phyloP scores from a whole-genome alignment of 2,797 vertebrate species.

The Tachyglossus aculeatus region DNA sequence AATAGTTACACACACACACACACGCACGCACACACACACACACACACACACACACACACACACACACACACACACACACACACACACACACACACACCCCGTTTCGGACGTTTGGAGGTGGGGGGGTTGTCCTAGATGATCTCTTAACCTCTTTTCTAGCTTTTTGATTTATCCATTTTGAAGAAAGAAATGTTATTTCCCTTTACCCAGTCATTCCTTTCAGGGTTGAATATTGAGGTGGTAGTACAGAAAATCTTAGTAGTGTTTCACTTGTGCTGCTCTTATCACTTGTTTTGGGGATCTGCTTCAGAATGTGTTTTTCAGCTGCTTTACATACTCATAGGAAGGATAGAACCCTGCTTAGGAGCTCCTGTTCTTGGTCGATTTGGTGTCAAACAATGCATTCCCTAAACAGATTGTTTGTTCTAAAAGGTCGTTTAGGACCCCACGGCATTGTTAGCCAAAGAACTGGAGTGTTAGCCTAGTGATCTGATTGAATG shows the following conservation, averaged over 20 bases:
- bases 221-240: neutral
- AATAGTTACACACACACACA: too few relatives aligned
- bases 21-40: too few relatives aligned
- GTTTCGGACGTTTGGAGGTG: too few relatives aligned
- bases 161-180: too few relatives aligned
- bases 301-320: neutral
- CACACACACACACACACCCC: too few relatives aligned
- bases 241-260: slow-evolving; percentile 9
- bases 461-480: neutral
- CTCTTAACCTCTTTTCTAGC: too few relatives aligned
- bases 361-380: neutral
- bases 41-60: too few relatives aligned
- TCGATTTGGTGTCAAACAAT: slow-evolving; percentile 2
- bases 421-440: slow-evolving; percentile 14
- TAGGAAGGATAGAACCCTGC: neutral
- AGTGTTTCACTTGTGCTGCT: slow-evolving; percentile 3
- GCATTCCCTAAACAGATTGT: neutral
- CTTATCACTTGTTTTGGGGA: neutral
- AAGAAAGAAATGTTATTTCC: neutral
- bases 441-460: neutral
- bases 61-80: too few relatives aligned
- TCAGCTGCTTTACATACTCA: neutral
- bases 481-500: slow-evolving; percentile 29
- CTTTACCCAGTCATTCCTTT: neutral
- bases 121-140: too few relatives aligned